Base-by-base conservation (phyloP, 2,113 vertebrate species). In the Podarcis muralis region DNA sequence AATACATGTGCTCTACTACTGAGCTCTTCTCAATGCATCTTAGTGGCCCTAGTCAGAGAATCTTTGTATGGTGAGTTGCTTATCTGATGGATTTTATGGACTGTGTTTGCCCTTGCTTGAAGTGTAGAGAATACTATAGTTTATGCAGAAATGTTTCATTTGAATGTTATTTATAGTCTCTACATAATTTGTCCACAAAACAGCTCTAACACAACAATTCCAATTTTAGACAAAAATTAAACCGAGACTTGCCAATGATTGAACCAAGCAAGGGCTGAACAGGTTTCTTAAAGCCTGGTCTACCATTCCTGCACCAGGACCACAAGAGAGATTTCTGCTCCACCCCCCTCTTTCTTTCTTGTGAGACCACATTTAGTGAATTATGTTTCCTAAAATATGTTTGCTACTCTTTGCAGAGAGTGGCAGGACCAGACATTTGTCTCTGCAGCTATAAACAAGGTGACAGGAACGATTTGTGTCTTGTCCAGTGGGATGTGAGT, bases 391-490 rank as follows among this genome's bases (percentile, higher is more conserved):
- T 69, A 53, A 53, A 87, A 69, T 37, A 87, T 69, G n/a, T 30
- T 43, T 69, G 43, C 76, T 68, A 37, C 37, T 57, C 25, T 87
- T 69, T 71, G n/a, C 40, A 80, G 30, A 80, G 62, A 40, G 20
- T 35, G 86, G 92, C 86, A 89, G 11, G 86, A 89, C 84, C 94
- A 90, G 92, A n/a, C 32, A 0, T 90, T 90, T 89, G 90, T 92
- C 88, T 93, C 95, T 95, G 85, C 92, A 83, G 90, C 93, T 92
- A 93, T 94, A 95, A 95, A 94, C 92, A 3, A 30, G 53, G 93
- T 82, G 66, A 90, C 94, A 92, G 90, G 90, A 95, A 74, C 89
- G 18, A 79, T 89, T 93, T 94, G 95, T 2, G 86, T 92, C 87
- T 92, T 92, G 93, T 93, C 93, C 93, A 87, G 82, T 85, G 40